These are phyloP conservation scores for Halocynthia roretzi DNA, from an alignment of 23 tunicate species.

Conservation along the genomic window DNA sequence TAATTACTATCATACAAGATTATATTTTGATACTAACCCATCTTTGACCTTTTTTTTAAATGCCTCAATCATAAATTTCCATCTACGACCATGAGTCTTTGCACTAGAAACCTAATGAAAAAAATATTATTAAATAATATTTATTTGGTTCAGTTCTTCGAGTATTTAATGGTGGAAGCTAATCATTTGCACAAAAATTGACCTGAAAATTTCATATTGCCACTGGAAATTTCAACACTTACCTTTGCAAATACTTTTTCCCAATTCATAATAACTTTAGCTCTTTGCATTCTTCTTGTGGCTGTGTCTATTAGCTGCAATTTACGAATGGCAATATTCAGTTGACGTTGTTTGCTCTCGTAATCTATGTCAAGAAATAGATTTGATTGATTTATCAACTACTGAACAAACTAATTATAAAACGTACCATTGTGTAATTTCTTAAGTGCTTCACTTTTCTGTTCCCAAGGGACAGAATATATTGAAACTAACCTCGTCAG, in stretches of 20 bases:
- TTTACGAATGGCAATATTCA: slow-evolving; percentile 66
- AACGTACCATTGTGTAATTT: slow-evolving; percentile 70
- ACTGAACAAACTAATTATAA: background rate
- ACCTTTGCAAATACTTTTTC: slow-evolving; percentile 92
- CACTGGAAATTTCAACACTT: background rate
- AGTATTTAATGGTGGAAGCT: background rate
- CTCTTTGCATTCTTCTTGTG: slow-evolving; percentile 50
- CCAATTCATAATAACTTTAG: slow-evolving; percentile 84
- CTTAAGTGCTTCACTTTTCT: slow-evolving; percentile 75
- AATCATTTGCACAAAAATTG: background rate
- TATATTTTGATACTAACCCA: slow-evolving; percentile 45
- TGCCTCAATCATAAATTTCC: slow-evolving; percentile 87
- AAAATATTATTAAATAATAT: background rate
- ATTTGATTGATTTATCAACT: too few relatives aligned
- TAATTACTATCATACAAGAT: background rate
- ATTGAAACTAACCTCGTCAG: slow-evolving; percentile 72
- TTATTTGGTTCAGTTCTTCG: too few relatives aligned
- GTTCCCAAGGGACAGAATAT: slow-evolving; percentile 91
- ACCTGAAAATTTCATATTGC: background rate
- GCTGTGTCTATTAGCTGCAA: slow-evolving; percentile 61
- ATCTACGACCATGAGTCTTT: slow-evolving; percentile 75
- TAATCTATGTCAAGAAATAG: slow-evolving; percentile 34
- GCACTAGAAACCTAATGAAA: slow-evolving; percentile 53
- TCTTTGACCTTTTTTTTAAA: slow-evolving; percentile 67
- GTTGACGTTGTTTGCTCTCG: slow-evolving; percentile 85